A percentile compares a stretch with the other conserved stretches of the same genome.
phyloP scores from a whole-genome alignment of 1,140 invertebrate species.

The Pentalonia nigronervosa region DNA sequence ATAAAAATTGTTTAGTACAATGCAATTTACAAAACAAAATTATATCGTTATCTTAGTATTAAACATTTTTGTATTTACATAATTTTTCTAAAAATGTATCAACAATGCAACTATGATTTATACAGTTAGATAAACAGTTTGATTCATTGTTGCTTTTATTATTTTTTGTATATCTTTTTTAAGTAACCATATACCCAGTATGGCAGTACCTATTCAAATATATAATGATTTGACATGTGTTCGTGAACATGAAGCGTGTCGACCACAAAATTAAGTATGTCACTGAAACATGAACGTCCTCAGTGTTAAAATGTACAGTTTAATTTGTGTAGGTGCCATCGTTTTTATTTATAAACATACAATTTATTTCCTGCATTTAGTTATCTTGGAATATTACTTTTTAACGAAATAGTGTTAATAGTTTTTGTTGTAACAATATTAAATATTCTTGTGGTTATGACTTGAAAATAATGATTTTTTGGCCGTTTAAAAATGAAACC shows the following conservation, averaged over 20 bases:
- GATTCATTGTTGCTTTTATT: background rate
- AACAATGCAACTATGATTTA: background rate
- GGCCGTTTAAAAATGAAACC: background rate
- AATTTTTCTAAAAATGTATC: background rate
- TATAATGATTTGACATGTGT: slow-evolving; percentile 15
- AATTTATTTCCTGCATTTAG: background rate
- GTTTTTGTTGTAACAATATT: background rate
- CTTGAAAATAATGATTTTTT: background rate
- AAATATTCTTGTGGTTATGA: background rate
- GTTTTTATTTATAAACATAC: slow-evolving; percentile 6
- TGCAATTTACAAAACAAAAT: too few species aligned
- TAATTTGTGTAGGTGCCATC: background rate
- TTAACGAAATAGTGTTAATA: background rate
- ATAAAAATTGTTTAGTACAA: too few species aligned
- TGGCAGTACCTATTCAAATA: slow-evolving; percentile 10
- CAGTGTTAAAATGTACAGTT: background rate
- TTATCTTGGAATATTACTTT: background rate
- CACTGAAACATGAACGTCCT: background rate
- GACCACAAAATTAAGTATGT: background rate
- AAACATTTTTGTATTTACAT: background rate
- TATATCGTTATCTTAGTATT: too few species aligned
- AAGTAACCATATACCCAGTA: background rate
- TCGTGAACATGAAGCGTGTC: background rate
- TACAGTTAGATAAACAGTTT: background rate
- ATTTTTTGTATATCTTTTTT: background rate